Percentiles rank a stretch among this genome's conserved stretches.
phyloP scores from a whole-genome alignment of 2,888 invertebrate genomes.

The Temnothorax unifasciatus region DNA sequence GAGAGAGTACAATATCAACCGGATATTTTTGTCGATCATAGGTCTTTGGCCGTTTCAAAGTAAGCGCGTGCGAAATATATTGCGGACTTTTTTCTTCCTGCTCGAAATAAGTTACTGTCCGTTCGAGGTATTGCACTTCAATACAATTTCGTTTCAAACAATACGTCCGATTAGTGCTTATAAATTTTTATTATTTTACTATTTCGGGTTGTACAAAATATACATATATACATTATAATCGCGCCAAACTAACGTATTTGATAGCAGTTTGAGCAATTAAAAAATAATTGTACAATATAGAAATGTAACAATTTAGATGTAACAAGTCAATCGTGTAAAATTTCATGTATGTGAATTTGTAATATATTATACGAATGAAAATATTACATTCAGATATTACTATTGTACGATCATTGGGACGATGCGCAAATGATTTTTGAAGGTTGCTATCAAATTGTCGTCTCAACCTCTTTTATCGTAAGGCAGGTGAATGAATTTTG shows the following conservation, averaged over 20 bases:
- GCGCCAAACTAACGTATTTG: background rate
- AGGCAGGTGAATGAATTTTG: background rate
- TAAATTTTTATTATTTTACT: background rate
- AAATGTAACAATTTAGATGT: background rate
- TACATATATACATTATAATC: constrained; percentile 9
- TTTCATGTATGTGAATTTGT: background rate
- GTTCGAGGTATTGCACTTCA: constrained; percentile 12
- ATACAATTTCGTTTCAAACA: background rate
- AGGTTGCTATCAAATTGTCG: background rate
- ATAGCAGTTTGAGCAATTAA: background rate
- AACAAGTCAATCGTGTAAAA: background rate
- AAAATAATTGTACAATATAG: background rate
- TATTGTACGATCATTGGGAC: constrained; percentile 1
- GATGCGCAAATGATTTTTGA: constrained; percentile 8
- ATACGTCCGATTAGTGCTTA: background rate
- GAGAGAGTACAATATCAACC: constrained; percentile 8
- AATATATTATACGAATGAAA: background rate
- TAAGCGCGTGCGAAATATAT: background rate
- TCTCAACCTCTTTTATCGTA: background rate
- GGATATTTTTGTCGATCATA: background rate
- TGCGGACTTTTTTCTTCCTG: background rate
- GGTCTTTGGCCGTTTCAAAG: constrained; percentile 28
- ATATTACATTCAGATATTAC: background rate
- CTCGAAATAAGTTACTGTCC: constrained; percentile 21
- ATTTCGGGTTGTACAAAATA: background rate